These are phyloP conservation scores for Neoitamus cyanurus DNA, from an alignment of 2,888 invertebrate genomes.

Conservation along the genomic window DNA sequence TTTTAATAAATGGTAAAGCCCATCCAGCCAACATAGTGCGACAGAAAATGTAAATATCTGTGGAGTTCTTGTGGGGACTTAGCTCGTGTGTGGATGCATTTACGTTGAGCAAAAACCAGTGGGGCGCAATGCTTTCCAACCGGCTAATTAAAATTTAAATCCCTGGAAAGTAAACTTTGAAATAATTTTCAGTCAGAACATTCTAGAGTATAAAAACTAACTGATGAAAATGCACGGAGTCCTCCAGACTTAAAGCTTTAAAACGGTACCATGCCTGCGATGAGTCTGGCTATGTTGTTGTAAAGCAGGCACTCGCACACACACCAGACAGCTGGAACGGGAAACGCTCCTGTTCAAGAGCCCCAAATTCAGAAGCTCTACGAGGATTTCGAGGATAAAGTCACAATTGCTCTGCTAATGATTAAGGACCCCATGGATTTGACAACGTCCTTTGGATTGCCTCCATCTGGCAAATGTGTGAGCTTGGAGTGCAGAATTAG, in stretches of 20 bases:
- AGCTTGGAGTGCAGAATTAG: background rate
- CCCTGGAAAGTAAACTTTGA: background rate
- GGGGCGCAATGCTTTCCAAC: background rate
- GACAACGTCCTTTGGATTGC: conserved; percentile 13
- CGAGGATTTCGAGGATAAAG: conserved; percentile 16
- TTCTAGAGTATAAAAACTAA: background rate
- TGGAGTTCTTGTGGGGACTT: background rate
- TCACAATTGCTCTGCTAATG: conserved; percentile 34
- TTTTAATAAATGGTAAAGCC: background rate
- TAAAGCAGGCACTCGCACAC: background rate
- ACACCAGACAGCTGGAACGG: no score
- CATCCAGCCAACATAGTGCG: background rate
- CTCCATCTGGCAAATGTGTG: conserved; percentile 4
- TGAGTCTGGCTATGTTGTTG: background rate
- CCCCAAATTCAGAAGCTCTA: background rate
- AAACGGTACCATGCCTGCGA: background rate
- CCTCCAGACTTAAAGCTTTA: background rate
- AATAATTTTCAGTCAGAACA: background rate
- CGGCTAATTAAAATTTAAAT: conserved; percentile 24
- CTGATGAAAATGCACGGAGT: background rate
- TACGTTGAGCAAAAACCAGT: background rate
- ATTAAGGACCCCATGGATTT: conserved; percentile 16
- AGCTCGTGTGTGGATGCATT: background rate
- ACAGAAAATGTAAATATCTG: conserved; percentile 14
- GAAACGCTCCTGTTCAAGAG: background rate